Conservation (phyloP, 2,113 vertebrate genomes). For the Orthonyx spaldingii region DNA sequence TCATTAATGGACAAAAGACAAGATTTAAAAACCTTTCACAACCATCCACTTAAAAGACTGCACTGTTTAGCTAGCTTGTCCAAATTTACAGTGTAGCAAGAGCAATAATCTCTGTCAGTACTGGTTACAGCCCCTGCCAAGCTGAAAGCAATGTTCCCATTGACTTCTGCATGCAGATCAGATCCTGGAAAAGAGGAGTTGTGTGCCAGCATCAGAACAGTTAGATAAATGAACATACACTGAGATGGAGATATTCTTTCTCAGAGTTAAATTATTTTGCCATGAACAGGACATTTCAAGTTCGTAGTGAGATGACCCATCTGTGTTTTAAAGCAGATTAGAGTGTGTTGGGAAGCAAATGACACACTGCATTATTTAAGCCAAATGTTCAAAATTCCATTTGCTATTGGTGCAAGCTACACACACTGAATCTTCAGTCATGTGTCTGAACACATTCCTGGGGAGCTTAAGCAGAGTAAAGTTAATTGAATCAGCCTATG, state of each 20-base stretch:
- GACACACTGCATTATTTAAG: not conserved
- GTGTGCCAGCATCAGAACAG: not conserved
- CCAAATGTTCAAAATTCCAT: slow-evolving; percentile 32
- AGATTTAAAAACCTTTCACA: slow-evolving; percentile 38
- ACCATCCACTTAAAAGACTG: slow-evolving; percentile 12
- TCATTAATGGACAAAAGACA: not conserved
- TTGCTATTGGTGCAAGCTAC: not conserved
- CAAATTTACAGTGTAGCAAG: slow-evolving; percentile 32
- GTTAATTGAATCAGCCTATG: not conserved
- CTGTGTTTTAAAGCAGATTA: slow-evolving; percentile 3
- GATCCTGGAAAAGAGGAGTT: not conserved
- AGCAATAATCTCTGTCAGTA: slow-evolving; percentile 15
- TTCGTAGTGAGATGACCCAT: not conserved
- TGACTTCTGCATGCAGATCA: slow-evolving; percentile 22
- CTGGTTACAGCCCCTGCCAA: slow-evolving; percentile 3
- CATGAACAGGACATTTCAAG: not conserved
- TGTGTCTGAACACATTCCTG: not conserved
- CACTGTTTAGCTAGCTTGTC: slow-evolving; percentile 30
- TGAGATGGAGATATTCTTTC: not conserved
- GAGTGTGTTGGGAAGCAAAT: not conserved
- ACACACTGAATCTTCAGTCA: not conserved
- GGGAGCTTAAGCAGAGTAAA: not conserved
- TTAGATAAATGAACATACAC: not conserved
- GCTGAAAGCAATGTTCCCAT: not conserved
- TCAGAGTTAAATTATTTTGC: not conserved